Percentiles rank a stretch among this genome's conserved stretches.
phyloP scores from a whole-genome alignment of 2,797 vertebrate species.

The Botia kubotai region DNA sequence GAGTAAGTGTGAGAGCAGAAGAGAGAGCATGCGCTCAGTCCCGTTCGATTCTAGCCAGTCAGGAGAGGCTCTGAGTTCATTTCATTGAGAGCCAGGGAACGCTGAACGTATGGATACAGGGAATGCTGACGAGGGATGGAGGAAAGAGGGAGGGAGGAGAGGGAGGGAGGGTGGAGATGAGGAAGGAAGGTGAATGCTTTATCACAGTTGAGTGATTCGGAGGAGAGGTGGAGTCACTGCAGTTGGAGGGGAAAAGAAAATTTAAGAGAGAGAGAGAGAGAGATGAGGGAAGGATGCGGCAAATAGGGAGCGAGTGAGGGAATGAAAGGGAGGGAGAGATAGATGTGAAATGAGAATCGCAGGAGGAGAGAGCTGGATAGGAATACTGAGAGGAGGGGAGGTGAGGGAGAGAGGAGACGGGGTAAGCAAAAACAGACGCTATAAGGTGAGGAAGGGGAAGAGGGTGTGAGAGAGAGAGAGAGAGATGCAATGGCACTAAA shows the following conservation, averaged over 20 bases:
- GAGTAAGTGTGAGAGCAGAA: slow-evolving; percentile 50
- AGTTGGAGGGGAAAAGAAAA: slow-evolving; percentile 51
- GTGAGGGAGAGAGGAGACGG: not conserved
- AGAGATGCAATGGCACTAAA: not conserved
- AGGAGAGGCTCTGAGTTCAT: slow-evolving; percentile 65
- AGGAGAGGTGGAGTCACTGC: slow-evolving; percentile 64
- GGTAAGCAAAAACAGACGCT: slow-evolving; percentile 41
- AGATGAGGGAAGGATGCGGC: slow-evolving; percentile 54
- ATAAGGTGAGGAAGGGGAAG: slow-evolving; percentile 10
- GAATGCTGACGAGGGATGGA: slow-evolving; percentile 61
- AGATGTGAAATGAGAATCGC: slow-evolving; percentile 43
- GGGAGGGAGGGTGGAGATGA: slow-evolving; percentile 56
- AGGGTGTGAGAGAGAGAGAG: slow-evolving; percentile 14
- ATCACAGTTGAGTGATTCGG: slow-evolving; percentile 61
- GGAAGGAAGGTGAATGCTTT: slow-evolving; percentile 56
- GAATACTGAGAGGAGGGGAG: slow-evolving; percentile 32
- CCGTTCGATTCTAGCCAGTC: slow-evolving; percentile 68
- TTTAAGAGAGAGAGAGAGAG: slow-evolving; percentile 13
- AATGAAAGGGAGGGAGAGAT: slow-evolving; percentile 24
- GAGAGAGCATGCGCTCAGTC: slow-evolving; percentile 57
- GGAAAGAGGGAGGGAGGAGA: not conserved
- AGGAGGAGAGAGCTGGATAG: slow-evolving; percentile 22
- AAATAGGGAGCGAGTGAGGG: slow-evolving; percentile 26
- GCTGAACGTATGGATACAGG: slow-evolving; percentile 48
- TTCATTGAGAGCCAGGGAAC: slow-evolving; percentile 73